Conservation (phyloP, 1,140 invertebrate genomes). For the Temnothorax nylanderi region DNA sequence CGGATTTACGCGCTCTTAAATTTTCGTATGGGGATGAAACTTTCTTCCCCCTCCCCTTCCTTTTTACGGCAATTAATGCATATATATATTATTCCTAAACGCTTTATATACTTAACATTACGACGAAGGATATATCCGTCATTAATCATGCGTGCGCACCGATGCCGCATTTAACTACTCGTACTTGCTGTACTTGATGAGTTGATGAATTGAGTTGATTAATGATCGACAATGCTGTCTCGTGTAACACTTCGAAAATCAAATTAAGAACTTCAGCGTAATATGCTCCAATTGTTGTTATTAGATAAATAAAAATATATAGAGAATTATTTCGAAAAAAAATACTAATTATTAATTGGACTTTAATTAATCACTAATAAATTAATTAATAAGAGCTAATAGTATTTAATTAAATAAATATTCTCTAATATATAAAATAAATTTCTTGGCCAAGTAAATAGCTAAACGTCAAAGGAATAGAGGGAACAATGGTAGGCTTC, state of each 20-base stretch:
- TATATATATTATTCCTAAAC: not conserved
- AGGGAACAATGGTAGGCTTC: not conserved
- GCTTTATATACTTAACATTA: not conserved
- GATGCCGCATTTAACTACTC: not conserved
- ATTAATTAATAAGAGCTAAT: constrained; percentile 10
- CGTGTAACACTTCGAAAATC: not conserved
- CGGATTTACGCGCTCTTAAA: constrained; percentile 9
- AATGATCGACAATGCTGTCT: not conserved
- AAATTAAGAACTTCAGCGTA: not conserved
- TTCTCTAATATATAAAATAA: not conserved
- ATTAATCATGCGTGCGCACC: constrained; percentile 4
- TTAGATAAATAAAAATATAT: not conserved
- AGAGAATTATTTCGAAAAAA: not conserved
- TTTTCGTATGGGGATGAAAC: not conserved
- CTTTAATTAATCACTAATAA: not conserved
- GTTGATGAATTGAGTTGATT: constrained; percentile 5
- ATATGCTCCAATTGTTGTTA: not conserved
- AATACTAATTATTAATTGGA: not conserved
- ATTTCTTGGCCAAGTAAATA: not conserved
- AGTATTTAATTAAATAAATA: not conserved
- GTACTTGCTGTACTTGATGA: constrained; percentile 25
- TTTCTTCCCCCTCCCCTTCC: not conserved
- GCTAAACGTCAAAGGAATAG: not conserved
- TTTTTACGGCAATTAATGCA: not conserved
- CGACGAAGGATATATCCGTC: not conserved